These are phyloP conservation scores for Brachyopa scutellaris DNA, from an alignment of 2,888 invertebrate genomes.

Conservation along the genomic window DNA sequence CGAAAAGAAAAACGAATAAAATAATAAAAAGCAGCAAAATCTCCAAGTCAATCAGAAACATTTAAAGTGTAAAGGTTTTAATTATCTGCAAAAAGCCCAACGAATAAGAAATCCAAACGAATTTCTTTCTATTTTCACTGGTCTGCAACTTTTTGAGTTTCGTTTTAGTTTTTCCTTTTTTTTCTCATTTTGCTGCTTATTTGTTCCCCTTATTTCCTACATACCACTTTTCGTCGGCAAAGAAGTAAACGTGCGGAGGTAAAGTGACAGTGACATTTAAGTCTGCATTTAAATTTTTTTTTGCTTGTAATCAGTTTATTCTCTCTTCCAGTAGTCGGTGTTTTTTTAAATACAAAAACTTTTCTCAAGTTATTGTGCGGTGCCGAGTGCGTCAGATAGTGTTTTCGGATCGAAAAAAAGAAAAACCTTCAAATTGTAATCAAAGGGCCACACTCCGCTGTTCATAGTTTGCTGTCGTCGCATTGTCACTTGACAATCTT, in stretches of 20 bases:
- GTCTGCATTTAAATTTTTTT: slow-evolving; percentile 48
- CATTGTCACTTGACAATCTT: slow-evolving; percentile 66
- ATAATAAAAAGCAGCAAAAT: slow-evolving; percentile 2
- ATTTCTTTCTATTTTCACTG: slow-evolving; percentile 31
- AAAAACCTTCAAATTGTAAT: slow-evolving; percentile 24
- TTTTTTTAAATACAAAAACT: background rate
- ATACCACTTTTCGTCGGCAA: slow-evolving; percentile 53
- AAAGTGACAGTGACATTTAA: slow-evolving; percentile 59
- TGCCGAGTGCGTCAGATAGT: slow-evolving; percentile 20
- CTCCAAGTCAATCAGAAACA: background rate
- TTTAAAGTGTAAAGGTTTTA: too few species aligned
- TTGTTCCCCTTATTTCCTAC: slow-evolving; percentile 27
- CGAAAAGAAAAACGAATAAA: slow-evolving; percentile 13
- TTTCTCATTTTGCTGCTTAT: slow-evolving; percentile 52
- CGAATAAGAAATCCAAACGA: slow-evolving; percentile 7
- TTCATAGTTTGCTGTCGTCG: slow-evolving; percentile 35
- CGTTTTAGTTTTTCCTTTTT: slow-evolving; percentile 39
- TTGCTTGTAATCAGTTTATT: slow-evolving; percentile 41
- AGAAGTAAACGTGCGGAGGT: slow-evolving; percentile 63
- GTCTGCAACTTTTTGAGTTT: slow-evolving; percentile 42
- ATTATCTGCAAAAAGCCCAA: too few species aligned
- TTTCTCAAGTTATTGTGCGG: slow-evolving; percentile 9
- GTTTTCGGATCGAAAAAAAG: slow-evolving; percentile 6
- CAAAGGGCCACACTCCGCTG: slow-evolving; percentile 58
- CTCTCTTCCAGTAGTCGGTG: slow-evolving; percentile 40